Conservation (phyloP, 2,113 vertebrate genomes). For the Xiphias gladius region DNA sequence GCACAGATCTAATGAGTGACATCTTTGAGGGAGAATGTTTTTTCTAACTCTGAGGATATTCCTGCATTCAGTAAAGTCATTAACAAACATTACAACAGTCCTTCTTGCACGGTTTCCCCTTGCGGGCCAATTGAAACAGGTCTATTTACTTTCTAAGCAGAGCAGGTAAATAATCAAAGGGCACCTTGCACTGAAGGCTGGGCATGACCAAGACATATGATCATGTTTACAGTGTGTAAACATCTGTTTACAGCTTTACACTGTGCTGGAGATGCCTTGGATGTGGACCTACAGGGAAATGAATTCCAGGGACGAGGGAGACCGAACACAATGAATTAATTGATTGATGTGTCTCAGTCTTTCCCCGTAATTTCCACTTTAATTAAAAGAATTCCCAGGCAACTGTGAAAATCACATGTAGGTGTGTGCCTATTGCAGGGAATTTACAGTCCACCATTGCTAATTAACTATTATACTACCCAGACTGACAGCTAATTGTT, state of each 20-base stretch:
- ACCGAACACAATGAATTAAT: conserved; percentile 60
- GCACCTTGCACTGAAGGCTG: conserved; percentile 29
- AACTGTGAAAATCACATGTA: conserved; percentile 57
- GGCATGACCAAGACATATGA: conserved; percentile 27
- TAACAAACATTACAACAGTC: conserved; percentile 67
- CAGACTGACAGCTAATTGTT: conserved; percentile 20
- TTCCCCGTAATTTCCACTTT: conserved; percentile 61
- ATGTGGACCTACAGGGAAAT: conserved; percentile 54
- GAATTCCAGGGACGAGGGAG: conserved; percentile 33
- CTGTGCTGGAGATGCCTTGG: conserved; percentile 22
- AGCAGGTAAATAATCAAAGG: conserved; percentile 58
- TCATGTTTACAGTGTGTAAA: conserved; percentile 57
- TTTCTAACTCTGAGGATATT: conserved; percentile 58
- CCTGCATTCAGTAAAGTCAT: conserved; percentile 53
- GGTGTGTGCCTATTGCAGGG: conserved; percentile 16
- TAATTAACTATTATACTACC: conserved; percentile 30
- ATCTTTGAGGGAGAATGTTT: conserved; percentile 49
- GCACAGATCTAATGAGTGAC: conserved; percentile 58
- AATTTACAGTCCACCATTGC: conserved; percentile 23
- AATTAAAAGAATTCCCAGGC: conserved; percentile 75
- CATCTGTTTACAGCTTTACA: conserved; percentile 39
- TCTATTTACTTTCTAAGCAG: conserved; percentile 45
- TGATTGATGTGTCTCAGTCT: conserved; percentile 57
- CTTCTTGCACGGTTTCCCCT: conserved; percentile 43
- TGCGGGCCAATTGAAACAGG: conserved; percentile 44